Base-by-base conservation (phyloP, 2,113 vertebrate species). In the Miniopterus natalensis region DNA sequence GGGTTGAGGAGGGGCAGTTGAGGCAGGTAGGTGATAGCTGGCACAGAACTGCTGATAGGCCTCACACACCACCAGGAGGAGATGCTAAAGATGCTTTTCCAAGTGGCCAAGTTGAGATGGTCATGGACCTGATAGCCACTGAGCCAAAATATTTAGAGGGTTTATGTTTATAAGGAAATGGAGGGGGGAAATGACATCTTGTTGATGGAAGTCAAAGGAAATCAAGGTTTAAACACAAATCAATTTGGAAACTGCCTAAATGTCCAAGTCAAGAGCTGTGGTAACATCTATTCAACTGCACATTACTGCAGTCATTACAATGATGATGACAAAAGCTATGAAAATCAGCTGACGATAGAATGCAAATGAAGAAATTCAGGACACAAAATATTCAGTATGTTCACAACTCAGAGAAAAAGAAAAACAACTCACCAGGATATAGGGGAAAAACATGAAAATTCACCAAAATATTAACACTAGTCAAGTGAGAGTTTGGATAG, bases 201-300 rank as follows among this genome's bases (percentile, higher is more conserved):
- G 42, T 70, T 74, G 78, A 80, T 57, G n/a, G 21, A 75, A 93
- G 7, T 53, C 29, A 68, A 95, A 84, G 18, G 49, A 86, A 84
- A 91, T 85, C n/a, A 45, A 83, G 57, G 80, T 71, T 84, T 93
- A 63, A 92, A 87, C 10, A 83, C 29, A 84, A 66, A 90, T 65
- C 15, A 27, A 6, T 88, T 59, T 49, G 27, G 75, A 85, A 96
- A 71, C 73, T 51, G 61, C 47, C 40, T 89, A 47, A 51, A 27
- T 15, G 45, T 70, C 31, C 61, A 51, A 42, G 84, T 93, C 25
- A 45, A 42, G 55, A 71, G 40, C 12, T 51, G 53, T 2, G 10
- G 17, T 66, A 18, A 71, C 9, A 53, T 20, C 40, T 23, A 89
- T 27, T 89, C 2, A 29, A 59, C 1, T n/a, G 74, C 70, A 73